Percentiles rank a stretch among this genome's conserved stretches.
Conservation (phyloP, 2,888 invertebrate genomes). For the Eupithecia centaureata region DNA sequence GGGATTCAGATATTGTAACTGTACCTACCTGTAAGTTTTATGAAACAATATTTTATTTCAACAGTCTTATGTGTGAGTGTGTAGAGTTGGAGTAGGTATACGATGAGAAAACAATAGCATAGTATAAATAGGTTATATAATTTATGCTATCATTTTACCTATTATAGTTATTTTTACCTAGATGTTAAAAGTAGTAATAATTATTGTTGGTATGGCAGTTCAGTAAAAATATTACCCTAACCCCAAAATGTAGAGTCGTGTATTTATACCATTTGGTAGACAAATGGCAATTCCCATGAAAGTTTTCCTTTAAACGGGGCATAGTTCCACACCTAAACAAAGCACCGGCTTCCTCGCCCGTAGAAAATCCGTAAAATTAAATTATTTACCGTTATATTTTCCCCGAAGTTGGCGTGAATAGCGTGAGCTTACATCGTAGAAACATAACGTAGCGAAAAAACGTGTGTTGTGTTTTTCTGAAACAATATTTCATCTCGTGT, state of each 20-base stretch:
- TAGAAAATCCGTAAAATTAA: constrained; percentile 45
- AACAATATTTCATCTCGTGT: constrained; percentile 71
- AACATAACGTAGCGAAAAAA: constrained; percentile 50
- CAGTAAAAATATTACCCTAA: background rate
- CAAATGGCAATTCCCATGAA: constrained; percentile 13
- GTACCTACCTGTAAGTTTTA: background rate
- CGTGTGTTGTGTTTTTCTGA: constrained; percentile 63
- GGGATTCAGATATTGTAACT: background rate
- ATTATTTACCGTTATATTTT: constrained; percentile 44
- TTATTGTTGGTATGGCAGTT: background rate
- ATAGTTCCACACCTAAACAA: constrained; percentile 25
- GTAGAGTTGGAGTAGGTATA: too few species aligned
- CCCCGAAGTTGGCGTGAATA: constrained; percentile 50
- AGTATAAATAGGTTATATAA: too few species aligned
- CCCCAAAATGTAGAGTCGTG: background rate
- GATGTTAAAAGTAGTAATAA: too few species aligned
- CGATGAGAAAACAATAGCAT: background rate
- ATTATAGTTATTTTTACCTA: too few species aligned
- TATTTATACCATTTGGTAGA: constrained; percentile 2
- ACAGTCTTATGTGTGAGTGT: too few species aligned
- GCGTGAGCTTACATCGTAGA: constrained; percentile 55
- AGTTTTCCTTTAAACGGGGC: constrained; percentile 10
- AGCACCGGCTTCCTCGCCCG: constrained; percentile 29
- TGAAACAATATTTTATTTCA: background rate
- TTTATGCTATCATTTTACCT: too few species aligned